A percentile compares a stretch with the other conserved stretches of the same genome.
Conservation (phyloP, 2,113 vertebrate species). For the Sinocyclocheilus anophthalmus region DNA sequence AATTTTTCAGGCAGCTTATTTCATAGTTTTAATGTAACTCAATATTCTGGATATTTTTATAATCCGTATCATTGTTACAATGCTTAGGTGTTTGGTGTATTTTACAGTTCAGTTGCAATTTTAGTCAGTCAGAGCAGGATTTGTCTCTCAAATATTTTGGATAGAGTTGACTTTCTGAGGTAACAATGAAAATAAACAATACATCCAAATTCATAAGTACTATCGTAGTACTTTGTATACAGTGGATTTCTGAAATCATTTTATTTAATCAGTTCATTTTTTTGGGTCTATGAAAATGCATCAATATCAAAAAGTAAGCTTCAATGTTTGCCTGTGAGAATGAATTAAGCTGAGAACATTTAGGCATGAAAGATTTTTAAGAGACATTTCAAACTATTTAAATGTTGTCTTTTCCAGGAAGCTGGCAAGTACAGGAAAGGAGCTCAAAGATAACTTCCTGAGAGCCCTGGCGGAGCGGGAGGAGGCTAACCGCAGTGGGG, state of each 20-base stretch:
- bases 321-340: conserved; percentile 43
- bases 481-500: conserved; percentile 80
- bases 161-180: not conserved
- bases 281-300: not conserved
- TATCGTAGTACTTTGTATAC: not conserved
- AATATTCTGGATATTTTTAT: conserved; percentile 20
- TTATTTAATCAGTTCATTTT: not conserved
- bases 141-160: not conserved
- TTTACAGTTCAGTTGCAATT: conserved; percentile 11
- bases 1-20: conserved; percentile 32
- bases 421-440: conserved; percentile 79
- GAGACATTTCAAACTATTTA: conserved; percentile 72
- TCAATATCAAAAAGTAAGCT: conserved; percentile 22
- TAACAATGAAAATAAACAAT: not conserved
- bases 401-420: conserved; percentile 77
- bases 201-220: not conserved
- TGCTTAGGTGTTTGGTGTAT: not conserved
- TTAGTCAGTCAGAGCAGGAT: not conserved
- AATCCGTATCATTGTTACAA: not conserved
- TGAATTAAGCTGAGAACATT: conserved; percentile 59
- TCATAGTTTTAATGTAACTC: conserved; percentile 16
- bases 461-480: conserved; percentile 79
- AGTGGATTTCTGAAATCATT: not conserved
- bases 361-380: conserved; percentile 61
- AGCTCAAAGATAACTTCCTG: conserved; percentile 82